Percentiles rank a stretch among this genome's conserved stretches.
These are phyloP conservation scores for Pseudorhombus dupliciocellatus DNA, from an alignment of 2,113 vertebrate species.

Conservation along the genomic window DNA sequence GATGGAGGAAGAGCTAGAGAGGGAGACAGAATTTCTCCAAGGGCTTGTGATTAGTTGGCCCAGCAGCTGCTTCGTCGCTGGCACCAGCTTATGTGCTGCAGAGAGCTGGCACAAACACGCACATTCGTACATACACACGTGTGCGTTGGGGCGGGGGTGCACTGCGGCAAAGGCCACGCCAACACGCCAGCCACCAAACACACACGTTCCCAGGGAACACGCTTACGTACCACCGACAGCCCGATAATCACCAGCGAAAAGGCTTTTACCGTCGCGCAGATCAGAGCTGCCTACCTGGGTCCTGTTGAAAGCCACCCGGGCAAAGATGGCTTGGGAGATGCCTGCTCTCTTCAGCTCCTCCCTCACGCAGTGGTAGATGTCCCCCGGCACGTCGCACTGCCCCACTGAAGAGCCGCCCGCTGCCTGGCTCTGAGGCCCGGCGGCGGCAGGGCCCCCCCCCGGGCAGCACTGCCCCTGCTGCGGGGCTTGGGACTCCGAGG, in stretches of 20 bases:
- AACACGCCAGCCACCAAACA: constrained; percentile 65
- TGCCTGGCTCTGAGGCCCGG: constrained; percentile 52
- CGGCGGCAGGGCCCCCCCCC: constrained; percentile 26
- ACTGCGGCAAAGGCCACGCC: constrained; percentile 74
- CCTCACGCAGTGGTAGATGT: constrained; percentile 98
- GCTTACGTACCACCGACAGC: constrained; percentile 4
- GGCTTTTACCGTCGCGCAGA: not conserved
- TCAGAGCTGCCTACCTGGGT: constrained; percentile 87
- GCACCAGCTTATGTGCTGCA: constrained; percentile 72
- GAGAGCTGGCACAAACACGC: constrained; percentile 73
- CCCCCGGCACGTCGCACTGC: constrained; percentile 87
- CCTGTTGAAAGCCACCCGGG: constrained; percentile 99
- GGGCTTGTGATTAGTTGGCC: constrained; percentile 78
- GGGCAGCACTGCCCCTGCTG: constrained; percentile 75
- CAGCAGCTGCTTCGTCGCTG: constrained; percentile 78
- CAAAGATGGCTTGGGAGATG: constrained; percentile 99
- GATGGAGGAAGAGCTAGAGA: constrained; percentile 51
- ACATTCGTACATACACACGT: constrained; percentile 30
- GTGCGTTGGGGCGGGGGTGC: constrained; percentile 48
- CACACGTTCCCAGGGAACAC: constrained; percentile 5
- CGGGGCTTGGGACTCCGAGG: constrained; percentile 88
- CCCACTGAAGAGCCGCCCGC: constrained; percentile 34
- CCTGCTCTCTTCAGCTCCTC: constrained; percentile 98
- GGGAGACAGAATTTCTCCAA: constrained; percentile 69
- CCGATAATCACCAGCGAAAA: constrained; percentile 30